Conservation (phyloP, 1,140 invertebrate species). For the Batillaria attramentaria region DNA sequence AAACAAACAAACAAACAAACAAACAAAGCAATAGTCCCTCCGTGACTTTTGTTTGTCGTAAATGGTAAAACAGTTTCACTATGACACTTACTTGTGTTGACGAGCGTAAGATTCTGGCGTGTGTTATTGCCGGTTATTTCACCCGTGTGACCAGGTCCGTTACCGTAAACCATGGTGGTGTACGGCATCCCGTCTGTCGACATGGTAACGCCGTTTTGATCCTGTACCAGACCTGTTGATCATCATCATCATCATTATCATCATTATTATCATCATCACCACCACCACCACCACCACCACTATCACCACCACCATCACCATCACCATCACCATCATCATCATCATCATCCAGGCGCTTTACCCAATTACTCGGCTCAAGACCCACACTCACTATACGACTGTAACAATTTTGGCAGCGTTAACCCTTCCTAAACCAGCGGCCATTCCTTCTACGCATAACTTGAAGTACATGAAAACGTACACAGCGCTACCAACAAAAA, state of each 20-base stretch:
- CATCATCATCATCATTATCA: slow-evolving; percentile 9
- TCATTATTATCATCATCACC: slow-evolving; percentile 8
- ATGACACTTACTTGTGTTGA: slow-evolving; percentile 61
- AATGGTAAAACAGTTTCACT: no score
- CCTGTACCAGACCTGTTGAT: slow-evolving; percentile 22
- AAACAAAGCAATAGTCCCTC: no score
- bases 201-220: not conserved
- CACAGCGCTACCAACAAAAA: no score
- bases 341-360: no score
- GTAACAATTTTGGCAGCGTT: no score
- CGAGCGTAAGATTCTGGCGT: slow-evolving; percentile 67
- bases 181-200: slow-evolving; percentile 59
- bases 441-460: no score
- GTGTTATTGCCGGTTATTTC: slow-evolving; percentile 54
- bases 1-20: not conserved
- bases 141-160: slow-evolving; percentile 64
- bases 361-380: no score
- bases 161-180: slow-evolving; percentile 69
- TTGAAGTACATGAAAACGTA: no score
- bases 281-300: not conserved
- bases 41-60: no score
- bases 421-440: no score
- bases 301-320: not conserved
- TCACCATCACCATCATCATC: no score
- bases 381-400: no score